Evolutionary conservation across 2,888 invertebrate species (phyloP), one percentile per base, ranked within the genome.

Genomic region (Trissolcus japonicus): DNA sequence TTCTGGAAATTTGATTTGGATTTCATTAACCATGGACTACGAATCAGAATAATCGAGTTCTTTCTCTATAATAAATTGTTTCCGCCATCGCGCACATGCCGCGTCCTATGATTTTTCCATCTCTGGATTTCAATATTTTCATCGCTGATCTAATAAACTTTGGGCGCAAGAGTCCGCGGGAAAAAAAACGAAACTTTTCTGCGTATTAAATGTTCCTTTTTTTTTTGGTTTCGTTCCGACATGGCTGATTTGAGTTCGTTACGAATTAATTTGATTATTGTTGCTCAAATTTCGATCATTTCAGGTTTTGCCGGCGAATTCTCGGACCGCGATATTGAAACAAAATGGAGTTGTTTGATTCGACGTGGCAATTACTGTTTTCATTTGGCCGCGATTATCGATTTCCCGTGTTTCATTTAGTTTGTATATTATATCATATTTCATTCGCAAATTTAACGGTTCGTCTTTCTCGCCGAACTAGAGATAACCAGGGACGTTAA

Each of bases 381-480:
- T 68, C 78, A 62, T 71, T 74, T 65, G n/a, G 65, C 65, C 57
- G 54, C 56, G 59, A 78, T 78, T 68, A 73, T 65, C 73, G 72
- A 77, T 77, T 69, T 51, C 43, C 65, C 63, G 51, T 65, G 25
- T 73, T 73, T 73, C 72, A 65, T 69, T 77, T 61, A 60, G 68
- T 73, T 66, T 61, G 61, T 60, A 72, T 60, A 69, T 78, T 74
- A 69, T 78, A 78, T 78, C 69, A 71, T 66, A 66, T 78, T 78
- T 74, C 78, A 54, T 57, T 54, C 29, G 43, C 51, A 14, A 62
- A 72, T 68, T 72, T 51, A 51, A 50, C 21, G 54, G 55, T 29
- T 73, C 60, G 25, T 2, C 40, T 76, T 76, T 57, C 76, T 61
- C 65, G 60, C 56, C 69, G 66, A 71, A 60, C 19, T 55, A 13